Percentiles rank a stretch among this genome's conserved stretches.
phyloP scores from a whole-genome alignment of 1,140 invertebrate genomes.

The Portunus trituberculatus region DNA sequence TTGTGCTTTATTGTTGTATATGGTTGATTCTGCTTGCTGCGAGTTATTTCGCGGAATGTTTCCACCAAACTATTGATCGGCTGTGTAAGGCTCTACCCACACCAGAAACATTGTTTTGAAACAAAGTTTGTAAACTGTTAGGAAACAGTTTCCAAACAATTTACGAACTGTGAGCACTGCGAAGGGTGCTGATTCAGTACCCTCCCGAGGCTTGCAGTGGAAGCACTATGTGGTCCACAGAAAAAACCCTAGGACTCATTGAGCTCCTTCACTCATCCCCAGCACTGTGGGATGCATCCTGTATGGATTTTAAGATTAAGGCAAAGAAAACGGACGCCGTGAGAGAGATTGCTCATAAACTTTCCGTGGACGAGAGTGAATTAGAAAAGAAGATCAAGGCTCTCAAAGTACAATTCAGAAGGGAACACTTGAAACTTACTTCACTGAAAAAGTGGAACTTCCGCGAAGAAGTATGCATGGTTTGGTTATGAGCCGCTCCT shows the following conservation, averaged over 20 bases:
- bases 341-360: constrained; percentile 23
- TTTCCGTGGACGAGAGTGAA: constrained; percentile 7
- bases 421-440: constrained; percentile 31
- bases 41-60: too few species aligned
- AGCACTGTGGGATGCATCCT: not conserved
- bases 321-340: not conserved
- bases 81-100: too few species aligned
- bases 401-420: constrained; percentile 53
- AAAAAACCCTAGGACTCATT: constrained; percentile 27
- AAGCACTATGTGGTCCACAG: constrained; percentile 30
- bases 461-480: constrained; percentile 13
- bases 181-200: too few species aligned
- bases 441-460: constrained; percentile 35
- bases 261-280: constrained; percentile 38
- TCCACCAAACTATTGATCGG: too few species aligned
- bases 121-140: too few species aligned
- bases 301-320: constrained; percentile 30
- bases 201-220: not conserved
- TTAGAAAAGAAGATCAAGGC: constrained; percentile 33
- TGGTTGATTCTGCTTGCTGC: too few species aligned
- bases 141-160: too few species aligned
- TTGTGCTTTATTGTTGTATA: too few species aligned
- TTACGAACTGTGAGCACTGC: too few species aligned
- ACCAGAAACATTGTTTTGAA: too few species aligned
- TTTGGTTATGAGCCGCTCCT: constrained; percentile 29